Evolutionary conservation across 2,113 vertebrate genomes (phyloP).

Genomic region (Poeciliopsis turrubarensis): DNA sequence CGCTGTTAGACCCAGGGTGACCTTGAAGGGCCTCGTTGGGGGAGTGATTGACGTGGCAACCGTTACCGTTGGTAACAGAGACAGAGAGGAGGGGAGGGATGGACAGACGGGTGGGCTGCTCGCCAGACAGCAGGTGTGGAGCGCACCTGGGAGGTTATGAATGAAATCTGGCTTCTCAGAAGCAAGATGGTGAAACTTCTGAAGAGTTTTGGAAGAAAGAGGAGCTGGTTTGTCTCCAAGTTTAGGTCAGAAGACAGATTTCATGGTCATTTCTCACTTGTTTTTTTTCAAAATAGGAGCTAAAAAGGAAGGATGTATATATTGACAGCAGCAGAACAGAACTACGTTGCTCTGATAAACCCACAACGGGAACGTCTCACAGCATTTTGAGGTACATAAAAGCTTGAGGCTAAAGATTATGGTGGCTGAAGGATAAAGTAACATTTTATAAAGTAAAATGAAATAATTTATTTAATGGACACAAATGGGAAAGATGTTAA

Average conservation of each 20-base stretch:
- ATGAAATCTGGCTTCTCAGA: constrained; percentile 22
- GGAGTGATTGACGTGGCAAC: constrained; percentile 57
- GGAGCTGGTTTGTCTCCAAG: neutral
- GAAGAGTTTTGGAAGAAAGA: neutral
- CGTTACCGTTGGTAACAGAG: constrained; percentile 24
- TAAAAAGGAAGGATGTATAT: too few relatives aligned
- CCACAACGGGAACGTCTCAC: too few relatives aligned
- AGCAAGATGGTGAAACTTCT: constrained; percentile 5
- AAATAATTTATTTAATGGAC: too few relatives aligned
- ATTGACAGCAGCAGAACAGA: too few relatives aligned
- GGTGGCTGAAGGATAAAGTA: too few relatives aligned
- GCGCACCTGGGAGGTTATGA: constrained; percentile 42
- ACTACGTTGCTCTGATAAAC: too few relatives aligned
- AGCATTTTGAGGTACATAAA: too few relatives aligned
- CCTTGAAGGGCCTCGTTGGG: constrained; percentile 69
- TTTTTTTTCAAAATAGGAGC: neutral
- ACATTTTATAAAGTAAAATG: too few relatives aligned
- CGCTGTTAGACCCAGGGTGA: constrained; percentile 48
- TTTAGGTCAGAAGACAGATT: neutral
- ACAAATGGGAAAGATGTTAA: too few relatives aligned
- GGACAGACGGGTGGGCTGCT: constrained; percentile 45
- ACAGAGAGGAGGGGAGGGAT: constrained; percentile 14
- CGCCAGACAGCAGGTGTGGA: constrained; percentile 26
- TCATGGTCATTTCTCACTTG: neutral
- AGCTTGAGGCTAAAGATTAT: too few relatives aligned